Base-by-base conservation (phyloP, 2,113 vertebrate genomes). In the Indicator maculatus region DNA sequence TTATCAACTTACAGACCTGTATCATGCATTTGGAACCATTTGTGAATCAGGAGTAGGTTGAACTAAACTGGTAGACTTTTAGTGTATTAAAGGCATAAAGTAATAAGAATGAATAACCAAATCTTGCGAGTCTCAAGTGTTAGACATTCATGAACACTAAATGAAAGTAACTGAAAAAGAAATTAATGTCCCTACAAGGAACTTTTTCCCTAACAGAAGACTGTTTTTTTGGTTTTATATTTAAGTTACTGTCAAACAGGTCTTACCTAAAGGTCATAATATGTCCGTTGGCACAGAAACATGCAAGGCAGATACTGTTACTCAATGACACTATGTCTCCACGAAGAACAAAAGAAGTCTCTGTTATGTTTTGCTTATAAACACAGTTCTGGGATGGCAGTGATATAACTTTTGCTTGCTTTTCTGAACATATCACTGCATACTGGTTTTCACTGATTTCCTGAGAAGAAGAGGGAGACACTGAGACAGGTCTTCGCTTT, bases 261-360 rank as follows among this genome's bases (percentile, higher is more conserved):
- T 94, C 98, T 98, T 97, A 99, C 99, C 99, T 99, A 96, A 99
- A 99, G 86, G 99, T 98, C 99, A 99, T 99, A 96, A 99, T 99
- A 97, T 99, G 99, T 96, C 99, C 99, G 31, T 99, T 99, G 97
- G 99, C 99, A 96, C 99, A 99, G 98, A 99, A 99, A 96, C 99
- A 99, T 45, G 99, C 98, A 96, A 99, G 96, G 91, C 99, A 99
- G 97, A 98, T 97, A 88, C 99, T 98, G 77, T 98, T 98, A 96
- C 97, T 98, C 97, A 99, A 97, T 21, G 98, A 97, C 78, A 99
- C 99, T 94, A 99, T 97, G 85, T 99, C 99, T 65, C 98, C 98
- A 82, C 99, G 98, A 83, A 99, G 98, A 96, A 99, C 98, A 95
- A 99, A 99, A 67, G 99, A 99, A 81, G 98, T 98, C 98, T 99